Evolutionary conservation across 2,113 vertebrate genomes (phyloP), one percentile per base, ranked within the genome.

Genomic region (Archocentrus centrarchus): DNA sequence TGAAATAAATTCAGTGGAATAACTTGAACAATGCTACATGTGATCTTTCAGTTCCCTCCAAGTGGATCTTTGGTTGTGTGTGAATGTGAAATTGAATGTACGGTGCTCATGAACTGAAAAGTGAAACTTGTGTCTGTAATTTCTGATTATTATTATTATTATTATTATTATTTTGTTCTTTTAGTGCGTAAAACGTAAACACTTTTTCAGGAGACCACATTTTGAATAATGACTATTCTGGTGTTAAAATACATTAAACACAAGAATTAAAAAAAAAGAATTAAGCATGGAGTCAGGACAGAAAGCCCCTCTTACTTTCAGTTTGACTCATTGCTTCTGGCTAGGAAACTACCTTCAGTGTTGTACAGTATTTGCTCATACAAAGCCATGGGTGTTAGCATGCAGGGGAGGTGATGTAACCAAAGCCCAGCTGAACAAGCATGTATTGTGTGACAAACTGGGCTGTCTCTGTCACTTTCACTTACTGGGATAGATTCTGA

Each of bases 271-370:
- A 32, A 39, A 1, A 7, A 3, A 22, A 18, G 27, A 27, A 27
- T 27, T 27, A 53, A 41, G 6, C 17, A 50, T 77, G n/a, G 1
- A 55, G 39, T 53, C 47, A 63, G 59, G 20, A 41, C 35, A 84
- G 66, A 88, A 86, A 84, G 32, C 68, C 82, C 75, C 3, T 20
- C 0, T 75, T 44, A 83, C 70, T 89, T 89, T 87, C 47, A 75
- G 0, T 81, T 91, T 87, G n/a, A 88, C 11, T 68, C 89, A 61
- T 47, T 57, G 39, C n/a, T 22, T 62, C 37, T 75, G 62, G 6
- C 30, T 35, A 61, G 92, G 87, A 84, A 86, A 62, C 76, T 61
- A 85, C 86, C 85, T n/a, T 20, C 78, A 37, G 66, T 81, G 78
- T 59, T 76, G 35, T 37, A 59, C 76, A 83, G 57, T 64, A 50